A percentile compares a stretch with the other conserved stretches of the same genome.
These are phyloP conservation scores for Hydractinia symbiolongicarpus DNA, from an alignment of 30 jellyfish, hydroid and myxozoan genomes.

Conservation along the genomic window DNA sequence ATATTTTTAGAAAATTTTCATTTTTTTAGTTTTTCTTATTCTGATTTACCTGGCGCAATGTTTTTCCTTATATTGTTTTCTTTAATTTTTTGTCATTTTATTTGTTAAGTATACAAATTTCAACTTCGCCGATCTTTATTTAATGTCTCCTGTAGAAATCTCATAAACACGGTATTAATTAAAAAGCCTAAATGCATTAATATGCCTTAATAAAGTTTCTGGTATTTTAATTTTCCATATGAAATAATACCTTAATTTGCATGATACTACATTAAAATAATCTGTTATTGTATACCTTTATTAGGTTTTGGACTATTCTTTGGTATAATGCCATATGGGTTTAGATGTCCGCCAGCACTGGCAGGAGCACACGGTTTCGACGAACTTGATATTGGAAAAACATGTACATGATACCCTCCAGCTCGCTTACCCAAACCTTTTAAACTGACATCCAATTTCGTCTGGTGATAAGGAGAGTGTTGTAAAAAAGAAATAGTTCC, in stretches of 20 bases:
- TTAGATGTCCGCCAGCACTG: constrained; percentile 80
- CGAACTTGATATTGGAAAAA: constrained; percentile 67
- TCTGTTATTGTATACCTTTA: not conserved
- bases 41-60: no score
- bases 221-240: no score
- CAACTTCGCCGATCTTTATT: no score
- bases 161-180: no score
- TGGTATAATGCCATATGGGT: constrained; percentile 50
- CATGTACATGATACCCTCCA: constrained; percentile 71
- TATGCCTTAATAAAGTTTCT: no score
- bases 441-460: constrained; percentile 32
- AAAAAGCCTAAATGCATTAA: no score
- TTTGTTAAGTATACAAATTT: no score
- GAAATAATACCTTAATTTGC: no score
- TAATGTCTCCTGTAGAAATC: no score
- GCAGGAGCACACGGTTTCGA: constrained; percentile 54
- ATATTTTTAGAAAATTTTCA: not conserved
- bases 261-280: no score
- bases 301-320: constrained; percentile 23
- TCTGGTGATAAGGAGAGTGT: constrained; percentile 83
- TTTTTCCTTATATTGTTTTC: no score
- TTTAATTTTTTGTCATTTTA: no score
- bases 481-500: constrained; percentile 64
- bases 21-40: not conserved
- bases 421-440: constrained; percentile 46